Evolutionary conservation across 1,140 invertebrate genomes (phyloP).

Genomic region (Drosophila ananassae): DNA sequence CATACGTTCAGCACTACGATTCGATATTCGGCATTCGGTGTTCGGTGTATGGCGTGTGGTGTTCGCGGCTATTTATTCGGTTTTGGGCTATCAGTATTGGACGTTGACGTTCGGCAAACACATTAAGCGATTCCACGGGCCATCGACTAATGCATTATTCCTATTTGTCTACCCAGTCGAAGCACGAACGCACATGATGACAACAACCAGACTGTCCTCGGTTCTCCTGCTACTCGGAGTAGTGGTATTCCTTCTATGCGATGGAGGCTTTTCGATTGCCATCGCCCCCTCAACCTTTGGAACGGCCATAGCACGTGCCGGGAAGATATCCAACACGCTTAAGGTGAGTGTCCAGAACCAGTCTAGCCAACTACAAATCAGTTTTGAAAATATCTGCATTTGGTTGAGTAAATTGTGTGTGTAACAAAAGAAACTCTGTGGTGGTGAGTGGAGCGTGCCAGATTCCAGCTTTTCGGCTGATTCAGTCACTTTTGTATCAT

Average conservation of each 20-base stretch:
- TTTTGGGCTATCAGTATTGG: conserved; percentile 19
- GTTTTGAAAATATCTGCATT: neutral
- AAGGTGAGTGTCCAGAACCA: conserved; percentile 83
- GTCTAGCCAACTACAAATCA: neutral
- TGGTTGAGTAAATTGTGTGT: conserved; percentile 31
- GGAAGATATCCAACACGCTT: conserved; percentile 86
- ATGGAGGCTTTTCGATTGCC: conserved; percentile 71
- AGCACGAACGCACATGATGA: conserved; percentile 48
- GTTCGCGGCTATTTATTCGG: conserved; percentile 13
- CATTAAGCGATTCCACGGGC: conserved; percentile 44
- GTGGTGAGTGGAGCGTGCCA: conserved; percentile 65
- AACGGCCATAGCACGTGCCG: conserved; percentile 86
- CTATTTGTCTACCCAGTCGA: conserved; percentile 57
- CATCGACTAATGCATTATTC: conserved; percentile 67
- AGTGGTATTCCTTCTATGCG: conserved; percentile 48
- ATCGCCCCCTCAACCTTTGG: conserved; percentile 86
- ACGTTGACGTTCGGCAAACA: conserved; percentile 49
- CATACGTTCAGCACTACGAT: conserved; percentile 43
- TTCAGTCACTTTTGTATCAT: conserved; percentile 33
- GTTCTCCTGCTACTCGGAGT: conserved; percentile 39
- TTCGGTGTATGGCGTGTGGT: conserved; percentile 11
- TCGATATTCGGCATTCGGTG: conserved; percentile 34
- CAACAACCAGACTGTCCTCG: conserved; percentile 42
- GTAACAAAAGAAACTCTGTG: conserved; percentile 26
- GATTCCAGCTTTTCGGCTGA: conserved; percentile 54